phyloP scores from a whole-genome alignment of 2,888 invertebrate genomes.

The Ypsolopha scabrella region DNA sequence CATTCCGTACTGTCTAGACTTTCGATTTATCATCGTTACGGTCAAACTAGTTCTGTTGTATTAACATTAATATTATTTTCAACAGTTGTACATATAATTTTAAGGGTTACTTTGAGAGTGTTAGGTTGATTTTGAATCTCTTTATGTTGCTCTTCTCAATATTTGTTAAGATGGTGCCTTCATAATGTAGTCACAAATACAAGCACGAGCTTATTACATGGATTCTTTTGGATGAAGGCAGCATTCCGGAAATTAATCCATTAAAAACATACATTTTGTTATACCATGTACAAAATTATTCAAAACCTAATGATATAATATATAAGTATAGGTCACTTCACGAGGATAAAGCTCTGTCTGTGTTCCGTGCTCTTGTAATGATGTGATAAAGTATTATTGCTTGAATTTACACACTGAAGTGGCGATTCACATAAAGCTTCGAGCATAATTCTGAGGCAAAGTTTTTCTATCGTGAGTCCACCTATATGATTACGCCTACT shows the following conservation, averaged over 20 bases:
- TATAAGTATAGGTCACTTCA: no score
- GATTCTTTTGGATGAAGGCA: background rate
- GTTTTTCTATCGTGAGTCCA: no score
- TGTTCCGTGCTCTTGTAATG: no score
- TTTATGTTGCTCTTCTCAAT: constrained; percentile 33
- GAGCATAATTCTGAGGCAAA: no score
- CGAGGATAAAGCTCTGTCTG: no score
- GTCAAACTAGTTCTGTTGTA: constrained; percentile 25
- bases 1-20: constrained; percentile 44
- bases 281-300: no score
- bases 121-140: constrained; percentile 62
- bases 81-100: constrained; percentile 67
- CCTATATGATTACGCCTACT: background rate
- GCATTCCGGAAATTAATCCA: no score
- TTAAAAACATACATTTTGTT: no score
- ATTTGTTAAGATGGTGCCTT: constrained; percentile 12
- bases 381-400: no score
- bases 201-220: background rate
- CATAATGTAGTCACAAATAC: background rate
- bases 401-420: no score
- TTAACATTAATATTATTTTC: constrained; percentile 50
- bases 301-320: no score
- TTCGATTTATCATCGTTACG: constrained; percentile 32
- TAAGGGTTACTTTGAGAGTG: constrained; percentile 62
- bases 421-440: no score